Conservation (phyloP, 2,113 vertebrate species). For the Hypocryptadius cinnamomeus region DNA sequence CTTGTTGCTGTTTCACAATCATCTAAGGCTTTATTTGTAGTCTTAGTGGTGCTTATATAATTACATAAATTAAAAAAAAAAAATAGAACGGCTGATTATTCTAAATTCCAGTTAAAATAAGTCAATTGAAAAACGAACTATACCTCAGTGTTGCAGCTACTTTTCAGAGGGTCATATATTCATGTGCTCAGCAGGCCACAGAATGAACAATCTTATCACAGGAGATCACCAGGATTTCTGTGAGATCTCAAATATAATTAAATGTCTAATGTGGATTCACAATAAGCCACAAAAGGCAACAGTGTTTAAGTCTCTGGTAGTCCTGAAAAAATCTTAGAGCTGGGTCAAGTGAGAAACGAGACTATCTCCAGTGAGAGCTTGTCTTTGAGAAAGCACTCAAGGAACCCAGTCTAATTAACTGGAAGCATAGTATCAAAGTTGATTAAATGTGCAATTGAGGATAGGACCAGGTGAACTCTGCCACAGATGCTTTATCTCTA, state of each 20-base stretch:
- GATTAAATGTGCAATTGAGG: background rate
- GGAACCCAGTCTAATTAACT: background rate
- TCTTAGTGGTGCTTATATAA: slow-evolving; percentile 31
- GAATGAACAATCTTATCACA: background rate
- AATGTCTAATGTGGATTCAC: background rate
- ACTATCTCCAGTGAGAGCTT: background rate
- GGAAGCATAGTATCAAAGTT: background rate
- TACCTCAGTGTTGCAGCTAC: background rate
- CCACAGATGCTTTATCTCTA: background rate
- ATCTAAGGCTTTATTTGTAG: slow-evolving; percentile 31
- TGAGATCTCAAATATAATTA: background rate
- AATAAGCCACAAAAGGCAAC: background rate
- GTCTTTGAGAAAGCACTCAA: background rate
- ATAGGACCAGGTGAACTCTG: background rate
- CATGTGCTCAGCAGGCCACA: background rate
- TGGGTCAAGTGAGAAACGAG: background rate
- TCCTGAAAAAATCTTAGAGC: background rate
- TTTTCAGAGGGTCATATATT: background rate
- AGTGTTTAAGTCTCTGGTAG: background rate
- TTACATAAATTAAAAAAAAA: slow-evolving; percentile 12
- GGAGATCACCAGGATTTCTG: background rate
- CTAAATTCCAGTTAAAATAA: slow-evolving; percentile 33
- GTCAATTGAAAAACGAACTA: background rate
- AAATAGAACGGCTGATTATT: background rate
- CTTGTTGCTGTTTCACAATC: slow-evolving; percentile 19